phyloP scores from a whole-genome alignment of 2,113 vertebrate genomes.

The Sebastes fasciatus region DNA sequence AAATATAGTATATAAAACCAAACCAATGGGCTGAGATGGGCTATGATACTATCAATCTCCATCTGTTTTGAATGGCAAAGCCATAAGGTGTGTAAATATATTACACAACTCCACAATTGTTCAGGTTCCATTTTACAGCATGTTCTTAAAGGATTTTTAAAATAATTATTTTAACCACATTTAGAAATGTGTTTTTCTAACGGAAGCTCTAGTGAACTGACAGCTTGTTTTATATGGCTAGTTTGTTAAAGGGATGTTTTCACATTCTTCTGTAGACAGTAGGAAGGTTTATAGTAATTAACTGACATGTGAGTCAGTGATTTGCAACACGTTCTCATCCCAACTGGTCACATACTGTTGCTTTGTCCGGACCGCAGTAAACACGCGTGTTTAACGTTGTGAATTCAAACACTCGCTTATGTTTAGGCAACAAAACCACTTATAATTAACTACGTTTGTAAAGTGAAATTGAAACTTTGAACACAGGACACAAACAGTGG shows the following conservation, averaged over 20 bases:
- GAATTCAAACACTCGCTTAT: too few relatives aligned
- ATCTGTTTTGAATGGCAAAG: neutral
- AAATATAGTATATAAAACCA: neutral
- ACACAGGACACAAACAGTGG: too few relatives aligned
- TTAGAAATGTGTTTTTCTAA: neutral
- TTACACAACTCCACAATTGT: neutral
- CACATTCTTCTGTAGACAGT: neutral
- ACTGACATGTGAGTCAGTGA: neutral
- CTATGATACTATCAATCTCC: too few relatives aligned
- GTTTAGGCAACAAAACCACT: too few relatives aligned
- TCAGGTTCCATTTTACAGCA: neutral
- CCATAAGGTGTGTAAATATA: too few relatives aligned
- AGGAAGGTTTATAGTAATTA: neutral
- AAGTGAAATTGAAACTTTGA: too few relatives aligned
- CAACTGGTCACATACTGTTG: too few relatives aligned
- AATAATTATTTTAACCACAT: neutral
- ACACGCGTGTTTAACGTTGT: too few relatives aligned
- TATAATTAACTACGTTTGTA: too few relatives aligned
- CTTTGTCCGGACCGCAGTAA: too few relatives aligned
- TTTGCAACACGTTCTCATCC: neutral
- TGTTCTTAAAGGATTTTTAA: too few relatives aligned
- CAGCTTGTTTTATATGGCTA: neutral
- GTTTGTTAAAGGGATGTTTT: neutral
- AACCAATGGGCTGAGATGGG: neutral
- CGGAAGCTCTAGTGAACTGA: neutral